A percentile compares a stretch with the other conserved stretches of the same genome.
Evolutionary conservation across 2,888 invertebrate genomes (phyloP).

Genomic region (Timandra comae): DNA sequence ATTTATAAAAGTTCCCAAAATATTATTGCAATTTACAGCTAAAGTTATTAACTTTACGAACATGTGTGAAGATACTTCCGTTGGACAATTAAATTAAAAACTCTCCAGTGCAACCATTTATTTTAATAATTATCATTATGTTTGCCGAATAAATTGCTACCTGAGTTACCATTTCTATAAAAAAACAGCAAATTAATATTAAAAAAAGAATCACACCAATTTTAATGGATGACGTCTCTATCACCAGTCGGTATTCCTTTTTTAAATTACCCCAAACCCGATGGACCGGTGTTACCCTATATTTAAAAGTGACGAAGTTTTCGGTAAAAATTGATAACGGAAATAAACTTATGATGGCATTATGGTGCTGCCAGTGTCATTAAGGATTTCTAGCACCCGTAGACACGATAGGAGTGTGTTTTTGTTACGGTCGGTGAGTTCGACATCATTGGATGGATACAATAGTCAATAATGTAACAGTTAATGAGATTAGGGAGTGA

Average conservation of each 20-base stretch:
- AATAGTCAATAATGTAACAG: no score
- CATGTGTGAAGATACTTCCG: no score
- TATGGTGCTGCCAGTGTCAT: slow-evolving; percentile 35
- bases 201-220: slow-evolving; percentile 5
- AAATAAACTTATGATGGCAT: slow-evolving; percentile 40
- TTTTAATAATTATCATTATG: slow-evolving; percentile 8
- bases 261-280: slow-evolving; percentile 3
- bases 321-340: slow-evolving; percentile 45
- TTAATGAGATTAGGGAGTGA: no score
- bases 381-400: slow-evolving; percentile 39
- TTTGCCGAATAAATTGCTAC: slow-evolving; percentile 15
- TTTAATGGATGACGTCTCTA: slow-evolving; percentile 8
- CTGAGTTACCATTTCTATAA: slow-evolving; percentile 4
- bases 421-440: slow-evolving; percentile 17
- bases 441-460: no score
- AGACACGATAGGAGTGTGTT: slow-evolving; percentile 27
- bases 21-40: no score
- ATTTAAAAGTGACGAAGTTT: slow-evolving; percentile 49
- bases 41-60: no score
- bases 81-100: no score
- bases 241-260: slow-evolving; percentile 9
- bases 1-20: no score
- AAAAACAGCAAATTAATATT: slow-evolving; percentile 4
- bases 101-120: no score
- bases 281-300: slow-evolving; percentile 31